phyloP scores from a whole-genome alignment of 2,113 vertebrate genomes.

The Tragulus kanchil region DNA sequence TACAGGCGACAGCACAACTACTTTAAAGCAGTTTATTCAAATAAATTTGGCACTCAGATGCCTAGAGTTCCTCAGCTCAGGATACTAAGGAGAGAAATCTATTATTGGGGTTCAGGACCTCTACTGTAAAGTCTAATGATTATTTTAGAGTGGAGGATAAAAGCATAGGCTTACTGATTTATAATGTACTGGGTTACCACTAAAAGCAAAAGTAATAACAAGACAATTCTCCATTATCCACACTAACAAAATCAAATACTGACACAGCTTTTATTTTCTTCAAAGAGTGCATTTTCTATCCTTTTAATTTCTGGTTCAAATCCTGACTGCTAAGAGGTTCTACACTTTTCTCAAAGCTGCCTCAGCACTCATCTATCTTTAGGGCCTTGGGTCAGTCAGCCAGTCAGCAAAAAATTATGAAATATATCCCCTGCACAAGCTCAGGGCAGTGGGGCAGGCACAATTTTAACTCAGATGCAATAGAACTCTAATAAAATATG shows the following conservation, averaged over 20 bases:
- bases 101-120: neutral
- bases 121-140: conserved; percentile 31
- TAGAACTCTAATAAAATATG: conserved; percentile 70
- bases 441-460: conserved; percentile 20
- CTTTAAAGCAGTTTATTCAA: neutral
- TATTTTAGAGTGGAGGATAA: conserved; percentile 54
- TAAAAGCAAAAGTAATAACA: neutral
- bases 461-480: conserved; percentile 27
- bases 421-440: neutral
- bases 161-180: conserved; percentile 45
- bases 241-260: conserved; percentile 17
- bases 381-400: conserved; percentile 25
- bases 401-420: conserved; percentile 28
- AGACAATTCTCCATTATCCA: neutral
- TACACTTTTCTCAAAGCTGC: neutral
- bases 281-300: conserved; percentile 4
- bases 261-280: conserved; percentile 20
- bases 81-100: conserved; percentile 32
- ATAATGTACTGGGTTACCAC: neutral
- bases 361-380: neutral
- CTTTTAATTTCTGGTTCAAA: conserved; percentile 61
- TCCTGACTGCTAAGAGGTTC: neutral
- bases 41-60: conserved; percentile 26
- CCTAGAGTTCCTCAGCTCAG: conserved; percentile 20
- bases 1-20: neutral